Evolutionary conservation across 2,888 invertebrate species (phyloP).

Genomic region (Lepidonotus clava): DNA sequence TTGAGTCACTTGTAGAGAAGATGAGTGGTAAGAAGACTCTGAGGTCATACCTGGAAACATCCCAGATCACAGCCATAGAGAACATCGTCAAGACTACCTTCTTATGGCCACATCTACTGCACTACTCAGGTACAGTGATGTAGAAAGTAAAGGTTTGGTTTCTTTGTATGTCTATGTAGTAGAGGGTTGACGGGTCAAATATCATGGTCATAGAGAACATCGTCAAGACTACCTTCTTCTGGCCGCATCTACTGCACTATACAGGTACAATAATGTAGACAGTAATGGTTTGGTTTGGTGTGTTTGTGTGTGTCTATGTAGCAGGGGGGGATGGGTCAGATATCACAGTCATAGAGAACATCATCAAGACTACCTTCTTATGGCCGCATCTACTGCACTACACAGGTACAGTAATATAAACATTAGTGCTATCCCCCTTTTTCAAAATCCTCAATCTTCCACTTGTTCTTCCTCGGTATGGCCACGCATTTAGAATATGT

Average conservation of each 20-base stretch:
- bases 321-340: no score
- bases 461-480: no score
- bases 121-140: slow-evolving; percentile 64
- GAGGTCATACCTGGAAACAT: slow-evolving; percentile 65
- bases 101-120: slow-evolving; percentile 66
- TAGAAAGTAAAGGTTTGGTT: not conserved
- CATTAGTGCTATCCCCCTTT: not conserved
- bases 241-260: slow-evolving; percentile 65
- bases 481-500: no score
- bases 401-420: slow-evolving; percentile 61
- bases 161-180: no score
- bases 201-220: slow-evolving; percentile 65
- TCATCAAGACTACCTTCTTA: slow-evolving; percentile 60
- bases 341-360: slow-evolving; percentile 65
- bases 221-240: slow-evolving; percentile 61
- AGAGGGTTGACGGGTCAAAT: no score
- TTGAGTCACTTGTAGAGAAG: slow-evolving; percentile 97
- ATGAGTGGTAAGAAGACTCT: slow-evolving; percentile 60
- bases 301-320: no score
- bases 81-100: slow-evolving; percentile 62
- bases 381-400: slow-evolving; percentile 66
- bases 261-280: slow-evolving; percentile 60
- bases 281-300: not conserved
- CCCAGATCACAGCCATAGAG: slow-evolving; percentile 63
- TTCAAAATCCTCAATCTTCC: not conserved